Base-by-base conservation (phyloP, 2,113 vertebrate genomes). In the Helogale parvula region DNA sequence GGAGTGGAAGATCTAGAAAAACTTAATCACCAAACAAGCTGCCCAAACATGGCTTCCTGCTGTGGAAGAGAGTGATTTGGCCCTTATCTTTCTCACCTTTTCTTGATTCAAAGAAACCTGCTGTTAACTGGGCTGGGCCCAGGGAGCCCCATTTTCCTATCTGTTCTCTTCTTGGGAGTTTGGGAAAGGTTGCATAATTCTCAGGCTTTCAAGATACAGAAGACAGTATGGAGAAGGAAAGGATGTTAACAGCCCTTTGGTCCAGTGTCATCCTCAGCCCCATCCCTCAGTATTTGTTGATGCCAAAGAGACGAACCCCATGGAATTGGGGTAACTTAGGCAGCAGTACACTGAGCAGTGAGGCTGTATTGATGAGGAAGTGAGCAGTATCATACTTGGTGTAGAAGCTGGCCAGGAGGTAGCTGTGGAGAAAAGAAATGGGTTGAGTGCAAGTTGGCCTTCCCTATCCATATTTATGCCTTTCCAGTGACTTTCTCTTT, bases 281-380 rank as follows among this genome's bases (percentile, higher is more conserved):
- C 15, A 72, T 54, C 29, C 41, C 76, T 99, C 98, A 99, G 98
- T 99, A 99, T 97, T 99, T 99, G 98, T 99, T 99, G 98, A 99
- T 99, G 88, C 99, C 99, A 96, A 99, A 99, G 98, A 99, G 98
- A 69, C 99, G 99, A 89, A 99, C 99, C 29, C 99, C 99, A 0
- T 99, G 99, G 98, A 99, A 99, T 88, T 99, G 99, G n/a, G 99
- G 99, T 97, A 99, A 96, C 96, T 99, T 99, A 66, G 99, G 99
- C 93, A 99, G 99, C 3, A 99, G 98, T 65, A 99, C 99, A 0
- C 99, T 99, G 12, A 99, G 98, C 80, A 99, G 98, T 15, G 99
- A 99, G 92, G 98, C 69, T 0, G 99, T 99, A 98, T 99, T 99
- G 98, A 99, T 96, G 27, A 99, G 50, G 97, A 99, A 99, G 97